A percentile compares a stretch with the other conserved stretches of the same genome.
Conservation (phyloP, 2,113 vertebrate species). For the Callospermophilus lateralis region DNA sequence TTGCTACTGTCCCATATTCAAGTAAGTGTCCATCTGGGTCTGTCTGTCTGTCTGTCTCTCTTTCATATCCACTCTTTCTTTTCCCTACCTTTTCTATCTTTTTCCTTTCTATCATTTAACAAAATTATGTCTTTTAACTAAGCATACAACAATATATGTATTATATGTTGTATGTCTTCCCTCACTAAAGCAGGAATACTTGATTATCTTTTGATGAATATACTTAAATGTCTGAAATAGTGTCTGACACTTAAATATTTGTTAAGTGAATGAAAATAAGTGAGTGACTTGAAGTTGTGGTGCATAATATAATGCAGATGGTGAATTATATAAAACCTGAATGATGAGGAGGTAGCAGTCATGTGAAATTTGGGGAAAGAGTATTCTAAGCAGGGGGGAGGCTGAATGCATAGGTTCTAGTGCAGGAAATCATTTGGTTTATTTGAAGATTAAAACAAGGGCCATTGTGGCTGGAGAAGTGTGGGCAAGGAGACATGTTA, state of each 20-base stretch:
- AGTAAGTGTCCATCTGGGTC: background rate
- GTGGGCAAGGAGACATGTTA: background rate
- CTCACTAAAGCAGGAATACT: background rate
- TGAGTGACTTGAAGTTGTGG: background rate
- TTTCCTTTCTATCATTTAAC: background rate
- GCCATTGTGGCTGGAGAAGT: background rate
- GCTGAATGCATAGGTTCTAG: background rate
- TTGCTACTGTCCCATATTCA: background rate
- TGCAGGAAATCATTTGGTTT: background rate
- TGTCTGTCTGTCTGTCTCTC: no score
- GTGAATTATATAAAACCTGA: background rate
- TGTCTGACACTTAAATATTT: conserved; percentile 34
- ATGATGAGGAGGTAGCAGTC: background rate
- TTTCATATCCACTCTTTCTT: background rate
- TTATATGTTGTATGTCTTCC: background rate
- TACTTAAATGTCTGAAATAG: conserved; percentile 17
- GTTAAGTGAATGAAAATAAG: background rate
- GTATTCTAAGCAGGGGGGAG: background rate
- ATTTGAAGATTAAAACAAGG: background rate
- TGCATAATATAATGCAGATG: no score
- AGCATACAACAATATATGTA: background rate
- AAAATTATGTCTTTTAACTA: background rate
- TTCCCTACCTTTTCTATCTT: background rate
- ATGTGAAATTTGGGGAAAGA: background rate
- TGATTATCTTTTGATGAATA: background rate